Conservation (phyloP, 2,888 invertebrate species). For the Acholoe squamosa region DNA sequence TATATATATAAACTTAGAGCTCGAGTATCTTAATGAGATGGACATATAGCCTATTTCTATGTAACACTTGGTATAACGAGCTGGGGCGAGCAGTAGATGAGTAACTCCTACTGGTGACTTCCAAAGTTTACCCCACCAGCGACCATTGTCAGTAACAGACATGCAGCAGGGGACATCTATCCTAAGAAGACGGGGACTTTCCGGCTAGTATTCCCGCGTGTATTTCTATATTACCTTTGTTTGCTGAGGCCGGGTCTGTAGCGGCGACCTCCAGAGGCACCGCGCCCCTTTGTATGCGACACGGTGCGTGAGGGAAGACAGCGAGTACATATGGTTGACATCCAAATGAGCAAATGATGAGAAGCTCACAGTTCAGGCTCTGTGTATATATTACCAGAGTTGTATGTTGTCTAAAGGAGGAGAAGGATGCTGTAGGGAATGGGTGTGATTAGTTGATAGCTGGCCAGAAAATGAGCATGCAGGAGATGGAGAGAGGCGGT, state of each 20-base stretch:
- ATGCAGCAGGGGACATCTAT: conserved; percentile 38
- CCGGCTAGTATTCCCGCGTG: conserved; percentile 29
- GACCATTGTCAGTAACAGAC: neutral
- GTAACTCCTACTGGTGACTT: neutral
- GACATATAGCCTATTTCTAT: neutral
- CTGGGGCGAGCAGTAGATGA: neutral
- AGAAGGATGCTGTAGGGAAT: neutral
- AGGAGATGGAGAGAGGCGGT: neutral
- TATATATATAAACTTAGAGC: neutral
- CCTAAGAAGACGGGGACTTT: conserved; percentile 24
- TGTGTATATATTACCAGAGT: neutral
- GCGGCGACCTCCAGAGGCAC: neutral
- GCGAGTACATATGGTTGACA: neutral
- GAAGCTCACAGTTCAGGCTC: neutral
- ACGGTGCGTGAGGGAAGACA: neutral
- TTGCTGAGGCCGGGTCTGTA: conserved; percentile 10
- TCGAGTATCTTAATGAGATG: neutral
- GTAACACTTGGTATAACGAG: neutral
- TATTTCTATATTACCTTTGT: conserved; percentile 53
- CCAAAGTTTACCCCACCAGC: neutral
- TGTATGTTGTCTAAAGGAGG: neutral
- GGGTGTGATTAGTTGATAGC: neutral
- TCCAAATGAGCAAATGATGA: conserved; percentile 49
- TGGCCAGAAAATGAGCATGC: neutral
- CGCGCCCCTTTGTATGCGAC: conserved; percentile 26